Base-by-base conservation (phyloP, 2,797 vertebrate genomes). In the Pseudocheirus occidentalis region DNA sequence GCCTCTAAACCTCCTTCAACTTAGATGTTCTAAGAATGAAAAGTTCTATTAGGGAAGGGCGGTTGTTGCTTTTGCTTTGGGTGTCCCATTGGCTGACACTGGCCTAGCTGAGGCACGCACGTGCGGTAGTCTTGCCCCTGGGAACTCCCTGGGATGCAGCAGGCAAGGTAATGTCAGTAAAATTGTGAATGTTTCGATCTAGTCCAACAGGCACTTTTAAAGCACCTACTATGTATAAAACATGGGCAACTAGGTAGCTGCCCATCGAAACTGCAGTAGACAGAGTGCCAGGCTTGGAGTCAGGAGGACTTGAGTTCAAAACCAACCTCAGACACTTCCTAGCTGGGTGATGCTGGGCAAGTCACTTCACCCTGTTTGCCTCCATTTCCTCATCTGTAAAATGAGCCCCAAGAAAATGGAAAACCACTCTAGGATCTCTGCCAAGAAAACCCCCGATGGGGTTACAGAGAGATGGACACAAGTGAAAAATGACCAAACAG, bases 21-120 rank as follows among this genome's bases (percentile, higher is more conserved):
- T 46, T 56, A 92, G 93, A 59, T 93, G 90, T 96, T 93, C 46
- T 95, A 56, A 62, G 92, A 94, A 90, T 92, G 31, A 92, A 90
- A 87, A 46, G 91, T 96, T 92, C 94, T 97, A 91, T 92, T 95
- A 73, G 62, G 57, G 87, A 90, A 27, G 21, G 73, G 3, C 91
- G 87, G 50, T 31, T 11, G 40, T 46, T 46, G 6, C 9, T 21
- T 18, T 10, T 81, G 16, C 27, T n/a, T 87, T 28, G 73, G 21
- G 3, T 50, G 73, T 87, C 40, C 46, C 40, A 10, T 50, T 87
- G 73, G 40, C 21, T 87, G 40, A 27, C 73, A 12, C 40, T 11
- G 73, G 73, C 73, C 73, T 87, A 87, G 40, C 73, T 1, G 9
- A 87, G 73, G 73, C 40, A 28, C 3, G 1, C 21, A 6, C 18